phyloP scores from a whole-genome alignment of 2,797 vertebrate species.

The Chelonia mydas region DNA sequence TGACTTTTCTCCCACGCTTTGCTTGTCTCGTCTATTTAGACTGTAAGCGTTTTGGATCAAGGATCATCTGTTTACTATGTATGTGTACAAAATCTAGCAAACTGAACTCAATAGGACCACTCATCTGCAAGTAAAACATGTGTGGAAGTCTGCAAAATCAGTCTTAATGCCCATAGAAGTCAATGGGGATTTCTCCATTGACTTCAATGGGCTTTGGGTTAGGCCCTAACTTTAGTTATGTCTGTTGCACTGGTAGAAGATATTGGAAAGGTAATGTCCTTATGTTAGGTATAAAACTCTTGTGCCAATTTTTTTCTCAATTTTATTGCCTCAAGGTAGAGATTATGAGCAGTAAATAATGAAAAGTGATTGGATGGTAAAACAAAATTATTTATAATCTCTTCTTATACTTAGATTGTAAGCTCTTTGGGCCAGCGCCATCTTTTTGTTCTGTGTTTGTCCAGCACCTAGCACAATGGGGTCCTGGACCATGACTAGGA shows the following conservation, averaged over 20 bases:
- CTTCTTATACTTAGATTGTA: not conserved
- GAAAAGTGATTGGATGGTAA: not conserved
- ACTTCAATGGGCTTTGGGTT: not conserved
- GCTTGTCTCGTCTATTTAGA: not conserved
- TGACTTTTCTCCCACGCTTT: not conserved
- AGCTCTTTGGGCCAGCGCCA: not conserved
- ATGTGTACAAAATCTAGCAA: not conserved
- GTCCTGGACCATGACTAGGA: not conserved
- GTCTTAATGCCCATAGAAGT: not conserved
- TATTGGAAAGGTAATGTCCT: not conserved
- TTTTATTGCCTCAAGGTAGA: not conserved
- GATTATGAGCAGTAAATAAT: not conserved
- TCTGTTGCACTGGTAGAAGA: not conserved
- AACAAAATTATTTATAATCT: not conserved
- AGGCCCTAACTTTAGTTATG: not conserved
- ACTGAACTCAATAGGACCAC: fast-evolving
- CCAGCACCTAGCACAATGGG: not conserved
- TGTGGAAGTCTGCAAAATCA: not conserved
- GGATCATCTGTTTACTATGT: not conserved
- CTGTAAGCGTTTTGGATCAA: not conserved
- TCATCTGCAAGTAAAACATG: not conserved
- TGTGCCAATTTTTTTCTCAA: not conserved
- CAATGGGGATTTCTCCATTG: not conserved
- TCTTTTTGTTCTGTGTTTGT: not conserved
- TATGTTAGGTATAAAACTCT: not conserved